Evolutionary conservation across 1,140 invertebrate species (phyloP), one percentile per base, ranked within the genome.

Genomic region (Meloidogyne exigua): DNA sequence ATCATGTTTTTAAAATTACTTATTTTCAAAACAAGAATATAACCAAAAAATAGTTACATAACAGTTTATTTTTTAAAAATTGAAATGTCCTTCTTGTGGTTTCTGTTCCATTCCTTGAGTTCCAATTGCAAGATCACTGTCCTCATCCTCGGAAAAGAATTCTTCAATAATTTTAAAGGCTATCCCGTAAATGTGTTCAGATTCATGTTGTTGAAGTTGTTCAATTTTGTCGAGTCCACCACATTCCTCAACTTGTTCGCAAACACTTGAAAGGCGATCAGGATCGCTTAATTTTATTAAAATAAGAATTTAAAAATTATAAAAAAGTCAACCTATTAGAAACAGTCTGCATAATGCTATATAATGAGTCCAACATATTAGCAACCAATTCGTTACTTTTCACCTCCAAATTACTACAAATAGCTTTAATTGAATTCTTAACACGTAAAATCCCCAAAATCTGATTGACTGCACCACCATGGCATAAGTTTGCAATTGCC

Each of bases 391-490:
- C 79, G 28, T 72, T 73, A 28, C 78, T 81, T 36, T 76, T 77
- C 15, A 73, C 71, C n/a, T 49, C 69, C 26, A 81, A 65, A 62
- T 49, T 68, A 49, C 32, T n/a, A 25, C 71, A 79, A 28, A 80
- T 73, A 7, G 76, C 73, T 25, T 64, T 49, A 21, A 70, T 39
- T 44, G 62, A 62, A 23, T 66, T 32, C 21, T 74, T 57, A 42
- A 70, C 36, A 42, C 26, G 36, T 0, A 63, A 67, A 67, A 81
- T 49, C 7, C 72, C 57, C 11, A 80, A 68, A 39, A 81, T 68
- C 74, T 81, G 79, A 18, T 81, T 62, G 42, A 57, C 67, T n/a
- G 66, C 77, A 18, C 79, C 79, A 10, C 79, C 79, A 36, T 76
- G 76, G 36, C 39, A 26, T 15, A 81, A 32, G 63, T 81, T 81